Evolutionary conservation across 92 coral and sea anemone genomes (phyloP).

Genomic region (Palythoa heliodiscus): DNA sequence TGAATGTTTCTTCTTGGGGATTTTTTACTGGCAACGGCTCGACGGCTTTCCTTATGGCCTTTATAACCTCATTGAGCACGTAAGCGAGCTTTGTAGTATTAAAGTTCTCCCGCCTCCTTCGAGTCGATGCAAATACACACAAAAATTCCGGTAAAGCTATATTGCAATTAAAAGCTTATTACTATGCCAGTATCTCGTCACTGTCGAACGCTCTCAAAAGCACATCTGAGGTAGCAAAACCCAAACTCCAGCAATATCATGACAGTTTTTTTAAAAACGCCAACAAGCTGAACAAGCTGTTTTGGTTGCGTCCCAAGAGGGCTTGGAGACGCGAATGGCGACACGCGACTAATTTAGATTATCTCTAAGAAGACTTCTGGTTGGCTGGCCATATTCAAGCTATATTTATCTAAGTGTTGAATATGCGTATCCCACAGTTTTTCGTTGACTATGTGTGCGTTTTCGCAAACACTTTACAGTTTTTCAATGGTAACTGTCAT

Average conservation of each 20-base stretch:
- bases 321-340: slow-evolving; percentile 62
- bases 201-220: slow-evolving; percentile 33
- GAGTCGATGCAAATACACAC: slow-evolving; percentile 35
- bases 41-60: neutral
- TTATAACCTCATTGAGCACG: neutral
- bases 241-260: slow-evolving; percentile 12
- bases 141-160: slow-evolving; percentile 17
- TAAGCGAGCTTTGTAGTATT: neutral
- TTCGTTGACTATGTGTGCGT: neutral
- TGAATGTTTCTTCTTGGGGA: neutral
- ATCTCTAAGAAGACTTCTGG: slow-evolving; percentile 25
- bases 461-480: slow-evolving; percentile 6
- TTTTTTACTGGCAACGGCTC: neutral
- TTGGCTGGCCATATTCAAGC: slow-evolving; percentile 47
- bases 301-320: slow-evolving; percentile 44
- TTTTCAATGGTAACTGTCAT: neutral
- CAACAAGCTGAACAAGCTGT: neutral
- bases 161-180: slow-evolving; percentile 15
- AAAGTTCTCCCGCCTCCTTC: slow-evolving; percentile 43
- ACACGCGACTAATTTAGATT: slow-evolving; percentile 78
- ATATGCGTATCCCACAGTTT: neutral
- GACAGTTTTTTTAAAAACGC: neutral
- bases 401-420: slow-evolving; percentile 58
- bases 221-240: slow-evolving; percentile 13
- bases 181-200: slow-evolving; percentile 33